Base-by-base conservation (phyloP, 1,140 invertebrate genomes). In the Drosophila pachea region DNA sequence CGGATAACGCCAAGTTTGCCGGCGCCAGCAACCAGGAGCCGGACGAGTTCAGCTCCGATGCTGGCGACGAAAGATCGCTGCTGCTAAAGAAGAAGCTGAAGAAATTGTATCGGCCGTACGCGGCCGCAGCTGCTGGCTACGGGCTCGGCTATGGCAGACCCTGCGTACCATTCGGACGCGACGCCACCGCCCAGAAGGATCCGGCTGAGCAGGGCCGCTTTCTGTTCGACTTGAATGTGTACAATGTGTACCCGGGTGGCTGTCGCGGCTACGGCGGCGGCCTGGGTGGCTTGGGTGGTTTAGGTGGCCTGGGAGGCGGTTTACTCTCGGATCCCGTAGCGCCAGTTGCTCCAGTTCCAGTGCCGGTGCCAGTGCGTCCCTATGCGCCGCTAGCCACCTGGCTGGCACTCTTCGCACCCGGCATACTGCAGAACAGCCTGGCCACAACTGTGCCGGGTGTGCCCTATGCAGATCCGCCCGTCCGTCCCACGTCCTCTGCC, bases 1-100 rank as follows among this genome's bases (percentile, higher is more conserved):
- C 70, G 59, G 73, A 88, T 59, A 88, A 88, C 65, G 73, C 87
- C 38, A 88, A 88, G 68, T 88, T 88, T 54, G 87, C 83, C 0
- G 87, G 87, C 1, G 73, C 78, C 1, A 52, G 54, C 5, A 88
- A 88, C 54, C 87, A 88, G 64, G 87, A 88, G 47, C 32, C 81
- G 36, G 79, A 87, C 33, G 87, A 88, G 7, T 48, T 63, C 11
- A 77, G 49, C 29, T 6, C 35, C 5, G 64, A 53, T 47, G 49
- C 35, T 11, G 78, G 68, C 12, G 76, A 86, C 38, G 62, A 54
- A 12, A 68, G 72, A 32, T 82, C 87, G 0, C 31, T 82, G 40
- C 47, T 78, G 53, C 64, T 86, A 1, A 86, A 86, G 32, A 76
- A 88, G 55, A 88, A 88, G 35, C 61, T 76, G 4, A 82, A 82